A percentile compares a stretch with the other conserved stretches of the same genome.
These are phyloP conservation scores for Tetramorium alpestre DNA, from an alignment of 1,140 invertebrate species.

Conservation along the genomic window DNA sequence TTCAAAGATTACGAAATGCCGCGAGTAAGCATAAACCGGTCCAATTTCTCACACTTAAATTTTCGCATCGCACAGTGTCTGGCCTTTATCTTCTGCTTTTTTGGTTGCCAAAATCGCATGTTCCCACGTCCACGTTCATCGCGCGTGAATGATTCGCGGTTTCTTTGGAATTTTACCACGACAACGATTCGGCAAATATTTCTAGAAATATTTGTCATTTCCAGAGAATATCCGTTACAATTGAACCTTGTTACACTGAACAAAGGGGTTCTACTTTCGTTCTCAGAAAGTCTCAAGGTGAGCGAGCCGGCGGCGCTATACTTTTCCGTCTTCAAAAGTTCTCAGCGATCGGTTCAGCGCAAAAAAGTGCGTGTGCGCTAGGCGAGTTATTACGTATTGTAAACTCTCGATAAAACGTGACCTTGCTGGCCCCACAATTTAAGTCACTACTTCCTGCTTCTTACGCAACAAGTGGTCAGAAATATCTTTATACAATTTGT, in stretches of 20 bases:
- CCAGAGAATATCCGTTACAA: conserved; percentile 16
- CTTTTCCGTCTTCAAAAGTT: conserved; percentile 24
- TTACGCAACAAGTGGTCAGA: conserved; percentile 18
- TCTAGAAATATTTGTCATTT: not conserved
- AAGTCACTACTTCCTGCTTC: conserved; percentile 2
- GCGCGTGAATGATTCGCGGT: not conserved
- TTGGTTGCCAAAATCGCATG: conserved; percentile 2
- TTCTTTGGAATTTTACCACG: conserved; percentile 21
- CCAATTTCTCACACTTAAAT: conserved; percentile 42
- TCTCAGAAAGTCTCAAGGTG: conserved; percentile 56
- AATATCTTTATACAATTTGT: not conserved
- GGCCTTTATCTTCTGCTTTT: conserved; percentile 13
- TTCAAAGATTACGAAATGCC: conserved; percentile 54
- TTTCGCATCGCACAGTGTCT: not conserved
- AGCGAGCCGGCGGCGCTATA: conserved; percentile 5
- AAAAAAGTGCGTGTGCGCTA: not conserved
- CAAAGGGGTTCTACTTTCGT: conserved; percentile 45
- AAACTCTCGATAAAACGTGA: conserved; percentile 6
- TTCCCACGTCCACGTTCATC: not conserved
- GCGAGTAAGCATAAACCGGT: conserved; percentile 19
- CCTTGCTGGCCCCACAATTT: conserved; percentile 27
- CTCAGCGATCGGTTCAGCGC: conserved; percentile 1
- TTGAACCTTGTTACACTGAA: conserved; percentile 12
- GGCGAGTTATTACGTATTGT: not conserved
- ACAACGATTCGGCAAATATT: conserved; percentile 6